Base-by-base conservation (phyloP, 2,797 vertebrate genomes). In the Hydrophis major region DNA sequence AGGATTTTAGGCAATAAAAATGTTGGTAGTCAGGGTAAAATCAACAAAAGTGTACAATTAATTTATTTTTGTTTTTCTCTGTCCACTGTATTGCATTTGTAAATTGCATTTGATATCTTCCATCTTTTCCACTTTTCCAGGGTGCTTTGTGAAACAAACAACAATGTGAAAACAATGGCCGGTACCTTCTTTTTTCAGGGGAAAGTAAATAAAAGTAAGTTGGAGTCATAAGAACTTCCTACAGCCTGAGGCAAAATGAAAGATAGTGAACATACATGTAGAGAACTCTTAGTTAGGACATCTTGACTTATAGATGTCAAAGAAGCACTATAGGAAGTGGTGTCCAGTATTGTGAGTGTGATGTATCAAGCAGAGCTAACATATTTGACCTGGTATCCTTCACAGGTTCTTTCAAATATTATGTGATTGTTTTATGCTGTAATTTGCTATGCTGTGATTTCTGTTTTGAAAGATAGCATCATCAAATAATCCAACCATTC, bases 1-100 rank as follows among this genome's bases (percentile, higher is more conserved):
- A 89, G 13, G 10, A 42, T 95, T 95, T n/a, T 37, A 60, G 95
- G 18, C 61, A 57, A 20, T 91, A 83, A 93, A 93, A 61, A 90
- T 83, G 14, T 1, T 95, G 42, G 32, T 92, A 83, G 74, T 86
- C 93, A 96, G 59, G 86, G 55, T 63, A 87, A 61, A 12, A 1
- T 47, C 28, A 93, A 86, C 0, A 89, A 55, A 88, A 83, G 27
- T 94, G 7, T 94, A 32, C 93, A 59, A 14, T 27, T 92, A 60
- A 25, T 56, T 42, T 18, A 2, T 16, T 55, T 60, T 6, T 56
- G 5, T 3, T 2, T 2, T 4, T 37, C 53, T 55, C 53, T 12
- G 50, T 50, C 50, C 50, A 50, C 50, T 53, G 50, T 53, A 53
- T 53, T 53, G 50, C 50, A 53, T 53, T 53, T 53, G 6, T 42